Base-by-base conservation (phyloP, 2,797 vertebrate species). In the Anolis apletophallus region DNA sequence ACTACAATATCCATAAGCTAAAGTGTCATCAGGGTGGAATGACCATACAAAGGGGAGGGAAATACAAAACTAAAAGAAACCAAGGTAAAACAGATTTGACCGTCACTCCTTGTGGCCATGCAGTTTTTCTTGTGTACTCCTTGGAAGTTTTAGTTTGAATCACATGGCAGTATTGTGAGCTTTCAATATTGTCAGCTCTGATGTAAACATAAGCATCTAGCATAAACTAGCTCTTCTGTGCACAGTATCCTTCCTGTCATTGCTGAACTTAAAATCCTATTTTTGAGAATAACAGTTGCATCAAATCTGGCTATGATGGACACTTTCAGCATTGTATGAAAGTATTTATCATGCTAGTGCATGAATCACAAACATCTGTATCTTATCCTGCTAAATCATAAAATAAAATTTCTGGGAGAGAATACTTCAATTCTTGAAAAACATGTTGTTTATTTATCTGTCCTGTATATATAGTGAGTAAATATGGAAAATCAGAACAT, bases 401-500 rank as follows among this genome's bases (percentile, higher is more conserved):
- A n/a, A 1, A n/a, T 80, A 10, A 85, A 6, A 19, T 64, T 89
- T 50, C 69, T 17, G 1, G 61, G 71, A 32, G 29, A 83, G 12
- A 81, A 59, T 4, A 57, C 69, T 52, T 78, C 29, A 82, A 3
- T 23, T 0, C 59, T 46, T 5, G 36, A 0, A 0, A 2, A 36
- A 1, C 11, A 46, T 75, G 29, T 67, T 54, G 26, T 29, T 32
- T 73, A 74, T 64, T 75, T 32, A 9, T 68, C 5, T 84, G 0
- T 0, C 61, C 71, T 40, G 0, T 2, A 14, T 9, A 0, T 82
- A 81, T 68, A 0, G 71, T 1, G 0, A 0, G 59, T 7, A 10
- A 75, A 76, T 5, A 16, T 61, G 32, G 26, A 64, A 80, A 29
- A 61, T 2, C 34, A 55, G 50, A 21, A 10, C 9, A 32, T 14